Conservation (phyloP, 2,113 vertebrate genomes). For the Gallinago jamesoni region DNA sequence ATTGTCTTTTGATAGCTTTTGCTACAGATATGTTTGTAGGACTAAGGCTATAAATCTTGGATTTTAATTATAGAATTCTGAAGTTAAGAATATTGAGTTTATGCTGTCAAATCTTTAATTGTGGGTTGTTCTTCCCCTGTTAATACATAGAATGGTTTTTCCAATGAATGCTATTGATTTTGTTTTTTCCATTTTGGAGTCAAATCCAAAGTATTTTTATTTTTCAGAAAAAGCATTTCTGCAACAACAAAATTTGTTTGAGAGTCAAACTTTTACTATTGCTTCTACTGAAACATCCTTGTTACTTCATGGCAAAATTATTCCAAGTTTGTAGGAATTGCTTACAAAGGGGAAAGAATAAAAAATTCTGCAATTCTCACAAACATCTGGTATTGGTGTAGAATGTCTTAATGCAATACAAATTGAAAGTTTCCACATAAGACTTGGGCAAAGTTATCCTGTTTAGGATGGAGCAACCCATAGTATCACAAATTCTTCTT, state of each 20-base stretch:
- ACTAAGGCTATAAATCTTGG: background rate
- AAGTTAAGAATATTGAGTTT: background rate
- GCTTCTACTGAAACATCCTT: background rate
- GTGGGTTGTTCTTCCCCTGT: background rate
- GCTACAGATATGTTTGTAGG: background rate
- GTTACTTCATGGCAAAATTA: background rate
- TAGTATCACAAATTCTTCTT: background rate
- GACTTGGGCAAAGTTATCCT: background rate
- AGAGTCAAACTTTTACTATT: background rate
- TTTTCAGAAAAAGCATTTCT: background rate
- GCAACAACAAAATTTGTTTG: background rate
- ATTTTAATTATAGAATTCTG: constrained; percentile 19
- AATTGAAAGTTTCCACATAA: background rate
- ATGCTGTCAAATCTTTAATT: background rate
- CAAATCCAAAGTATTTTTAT: background rate
- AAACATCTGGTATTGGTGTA: background rate
- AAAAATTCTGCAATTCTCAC: background rate
- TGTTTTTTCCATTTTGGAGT: background rate
- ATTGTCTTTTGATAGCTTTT: background rate
- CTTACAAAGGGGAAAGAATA: background rate
- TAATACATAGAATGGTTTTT: background rate
- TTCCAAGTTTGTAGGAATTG: background rate
- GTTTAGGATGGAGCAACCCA: background rate
- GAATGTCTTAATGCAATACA: background rate
- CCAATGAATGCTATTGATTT: background rate